Conservation (phyloP, 2,797 vertebrate genomes). For the Natrix natrix region DNA sequence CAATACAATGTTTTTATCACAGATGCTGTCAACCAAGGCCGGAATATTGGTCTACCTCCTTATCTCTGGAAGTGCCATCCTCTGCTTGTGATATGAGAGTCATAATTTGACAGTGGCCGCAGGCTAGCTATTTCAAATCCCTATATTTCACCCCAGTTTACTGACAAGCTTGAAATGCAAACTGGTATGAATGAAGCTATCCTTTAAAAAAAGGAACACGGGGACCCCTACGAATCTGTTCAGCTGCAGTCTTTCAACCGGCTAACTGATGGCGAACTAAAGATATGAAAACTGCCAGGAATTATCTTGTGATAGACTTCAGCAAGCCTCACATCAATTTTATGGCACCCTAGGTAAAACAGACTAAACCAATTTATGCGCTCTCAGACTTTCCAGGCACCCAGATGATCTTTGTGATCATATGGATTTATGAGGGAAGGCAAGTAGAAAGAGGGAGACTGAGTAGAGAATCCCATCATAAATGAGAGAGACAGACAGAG, state of each 20-base stretch:
- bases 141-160: slow-evolving; percentile 26
- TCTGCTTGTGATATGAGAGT: slow-evolving; percentile 38
- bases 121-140: slow-evolving; percentile 41
- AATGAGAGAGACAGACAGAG: slow-evolving; percentile 27
- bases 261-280: slow-evolving; percentile 43
- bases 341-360: slow-evolving; percentile 42
- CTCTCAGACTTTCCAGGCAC: slow-evolving; percentile 46
- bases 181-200: slow-evolving; percentile 42
- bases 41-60: slow-evolving; percentile 21
- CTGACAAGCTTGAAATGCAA: slow-evolving; percentile 40
- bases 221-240: slow-evolving; percentile 34
- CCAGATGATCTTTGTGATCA: slow-evolving; percentile 56
- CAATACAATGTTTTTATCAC: slow-evolving; percentile 13
- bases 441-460: slow-evolving; percentile 43
- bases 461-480: slow-evolving; percentile 20
- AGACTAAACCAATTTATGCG: slow-evolving; percentile 49
- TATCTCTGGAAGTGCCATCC: slow-evolving; percentile 42
- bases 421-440: slow-evolving; percentile 58
- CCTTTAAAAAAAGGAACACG: slow-evolving; percentile 6
- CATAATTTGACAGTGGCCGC: slow-evolving; percentile 44
- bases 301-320: slow-evolving; percentile 42
- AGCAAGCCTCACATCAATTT: slow-evolving; percentile 48
- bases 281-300: slow-evolving; percentile 43
- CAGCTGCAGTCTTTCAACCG: slow-evolving; percentile 46
- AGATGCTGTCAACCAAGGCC: background rate